These are phyloP conservation scores for Melozone crissalis DNA, from an alignment of 2,113 vertebrate genomes.

Conservation along the genomic window DNA sequence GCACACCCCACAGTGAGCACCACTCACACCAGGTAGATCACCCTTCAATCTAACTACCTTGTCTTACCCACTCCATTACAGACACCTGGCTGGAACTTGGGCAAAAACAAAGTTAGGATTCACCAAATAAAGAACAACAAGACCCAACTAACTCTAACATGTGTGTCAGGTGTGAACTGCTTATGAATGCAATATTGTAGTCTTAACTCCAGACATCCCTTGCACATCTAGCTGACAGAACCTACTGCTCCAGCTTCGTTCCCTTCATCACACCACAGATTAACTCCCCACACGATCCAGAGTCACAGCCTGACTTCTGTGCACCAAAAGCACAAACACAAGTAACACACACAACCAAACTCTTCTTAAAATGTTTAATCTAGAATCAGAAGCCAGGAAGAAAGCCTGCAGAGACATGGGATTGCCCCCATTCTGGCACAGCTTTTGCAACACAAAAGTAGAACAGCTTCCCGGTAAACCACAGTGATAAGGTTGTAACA, in stretches of 20 bases:
- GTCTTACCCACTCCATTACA: background rate
- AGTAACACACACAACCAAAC: background rate
- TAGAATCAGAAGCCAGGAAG: background rate
- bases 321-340: background rate
- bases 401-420: background rate
- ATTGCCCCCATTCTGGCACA: background rate
- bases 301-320: background rate
- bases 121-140: background rate
- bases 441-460: background rate
- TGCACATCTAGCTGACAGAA: background rate
- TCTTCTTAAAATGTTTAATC: background rate
- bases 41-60: background rate
- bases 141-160: background rate
- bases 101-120: rapidly evolving
- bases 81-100: background rate
- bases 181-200: background rate
- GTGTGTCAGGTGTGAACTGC: background rate
- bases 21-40: background rate
- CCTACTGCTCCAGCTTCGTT: background rate
- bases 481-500: background rate
- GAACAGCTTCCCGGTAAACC: background rate
- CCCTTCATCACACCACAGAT: background rate
- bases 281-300: background rate
- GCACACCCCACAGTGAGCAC: background rate
- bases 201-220: background rate